These are phyloP conservation scores for Elymnias hypermnestra DNA, from an alignment of 1,140 invertebrate genomes.

Conservation along the genomic window DNA sequence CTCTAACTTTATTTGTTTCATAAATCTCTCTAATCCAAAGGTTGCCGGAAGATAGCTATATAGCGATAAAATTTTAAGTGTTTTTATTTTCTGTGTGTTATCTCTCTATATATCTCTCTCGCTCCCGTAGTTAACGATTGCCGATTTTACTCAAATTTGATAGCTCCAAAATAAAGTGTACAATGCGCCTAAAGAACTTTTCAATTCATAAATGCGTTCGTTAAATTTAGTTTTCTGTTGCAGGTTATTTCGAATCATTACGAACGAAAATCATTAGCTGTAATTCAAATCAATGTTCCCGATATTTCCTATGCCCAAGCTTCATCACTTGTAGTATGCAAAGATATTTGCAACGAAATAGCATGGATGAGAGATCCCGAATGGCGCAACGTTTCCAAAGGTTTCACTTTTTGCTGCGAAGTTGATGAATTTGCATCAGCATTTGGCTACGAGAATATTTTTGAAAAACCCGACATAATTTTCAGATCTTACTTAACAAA, in stretches of 20 bases:
- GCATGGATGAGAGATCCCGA: constrained; percentile 28
- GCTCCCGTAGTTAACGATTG: no score
- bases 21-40: no score
- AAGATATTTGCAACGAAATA: constrained; percentile 42
- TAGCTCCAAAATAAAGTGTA: no score
- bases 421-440: constrained; percentile 39
- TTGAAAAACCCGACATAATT: not conserved
- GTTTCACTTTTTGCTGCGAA: constrained; percentile 52
- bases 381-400: constrained; percentile 36
- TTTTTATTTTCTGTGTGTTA: no score
- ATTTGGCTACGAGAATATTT: constrained; percentile 21
- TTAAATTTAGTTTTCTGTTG: constrained; percentile 7
- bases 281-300: constrained; percentile 55
- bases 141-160: no score
- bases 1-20: no score
- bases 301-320: constrained; percentile 30
- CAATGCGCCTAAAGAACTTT: no score
- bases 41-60: no score
- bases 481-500: not conserved
- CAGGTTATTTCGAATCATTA: constrained; percentile 46
- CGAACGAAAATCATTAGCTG: constrained; percentile 33
- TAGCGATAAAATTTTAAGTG: no score
- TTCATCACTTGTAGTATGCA: constrained; percentile 30
- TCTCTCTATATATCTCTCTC: no score
- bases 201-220: no score